These are phyloP conservation scores for Autographa gamma DNA, from an alignment of 2,888 invertebrate species.

Conservation along the genomic window DNA sequence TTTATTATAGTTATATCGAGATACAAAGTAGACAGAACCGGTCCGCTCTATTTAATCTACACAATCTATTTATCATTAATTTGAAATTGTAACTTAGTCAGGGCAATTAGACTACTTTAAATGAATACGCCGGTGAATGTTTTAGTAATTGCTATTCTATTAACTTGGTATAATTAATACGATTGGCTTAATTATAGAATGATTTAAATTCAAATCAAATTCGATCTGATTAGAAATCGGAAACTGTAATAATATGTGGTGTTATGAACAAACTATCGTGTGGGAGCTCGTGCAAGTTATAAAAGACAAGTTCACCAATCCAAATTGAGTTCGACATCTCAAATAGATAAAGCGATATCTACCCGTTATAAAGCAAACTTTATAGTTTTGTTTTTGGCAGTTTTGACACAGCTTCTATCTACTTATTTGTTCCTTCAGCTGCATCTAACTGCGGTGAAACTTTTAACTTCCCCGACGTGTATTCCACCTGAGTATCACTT, in stretches of 20 bases:
- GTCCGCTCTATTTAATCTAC: constrained; percentile 50
- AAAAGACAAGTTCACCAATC: constrained; percentile 74
- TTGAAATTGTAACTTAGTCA: constrained; percentile 69
- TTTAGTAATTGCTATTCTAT: constrained; percentile 73
- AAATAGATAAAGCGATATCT: constrained; percentile 87
- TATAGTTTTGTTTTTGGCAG: constrained; percentile 90
- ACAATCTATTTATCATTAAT: constrained; percentile 64
- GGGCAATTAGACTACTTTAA: constrained; percentile 72
- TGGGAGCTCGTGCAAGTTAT: constrained; percentile 66
- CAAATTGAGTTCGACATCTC: constrained; percentile 86
- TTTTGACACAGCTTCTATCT: constrained; percentile 87
- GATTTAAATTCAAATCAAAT: constrained; percentile 58
- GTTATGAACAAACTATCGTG: constrained; percentile 63
- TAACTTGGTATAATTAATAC: constrained; percentile 71
- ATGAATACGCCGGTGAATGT: constrained; percentile 72
- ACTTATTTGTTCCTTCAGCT: constrained; percentile 87
- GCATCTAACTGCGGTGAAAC: constrained; percentile 83
- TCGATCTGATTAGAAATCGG: constrained; percentile 62
- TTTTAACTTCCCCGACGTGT: constrained; percentile 85
- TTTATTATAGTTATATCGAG: constrained; percentile 63
- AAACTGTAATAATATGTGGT: constrained; percentile 53
- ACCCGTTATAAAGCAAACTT: constrained; percentile 86
- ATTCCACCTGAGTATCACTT: constrained; percentile 81
- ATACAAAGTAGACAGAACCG: constrained; percentile 65
- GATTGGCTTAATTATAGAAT: constrained; percentile 64